A percentile compares a stretch with the other conserved stretches of the same genome.
phyloP scores from a whole-genome alignment of 2,888 invertebrate species.

The Drepana falcataria region DNA sequence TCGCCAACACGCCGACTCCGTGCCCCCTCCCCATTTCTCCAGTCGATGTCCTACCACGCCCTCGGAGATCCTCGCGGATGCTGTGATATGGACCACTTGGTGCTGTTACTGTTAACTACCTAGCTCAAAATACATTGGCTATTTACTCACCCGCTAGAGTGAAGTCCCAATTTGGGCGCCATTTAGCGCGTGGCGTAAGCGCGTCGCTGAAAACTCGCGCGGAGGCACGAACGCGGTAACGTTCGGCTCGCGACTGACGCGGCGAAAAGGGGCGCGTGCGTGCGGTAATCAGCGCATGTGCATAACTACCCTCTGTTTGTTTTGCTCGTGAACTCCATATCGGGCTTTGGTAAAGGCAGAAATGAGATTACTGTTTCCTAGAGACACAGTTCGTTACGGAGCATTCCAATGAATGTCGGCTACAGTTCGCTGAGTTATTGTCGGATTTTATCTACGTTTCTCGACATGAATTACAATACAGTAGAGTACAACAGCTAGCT shows the following conservation, averaged over 20 bases:
- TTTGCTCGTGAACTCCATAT: slow-evolving; percentile 55
- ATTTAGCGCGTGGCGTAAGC: slow-evolving; percentile 64
- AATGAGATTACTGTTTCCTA: slow-evolving; percentile 63
- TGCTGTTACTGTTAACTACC: slow-evolving; percentile 7
- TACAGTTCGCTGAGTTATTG: slow-evolving; percentile 42
- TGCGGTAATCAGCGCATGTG: slow-evolving; percentile 55
- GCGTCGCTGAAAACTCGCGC: slow-evolving; percentile 32
- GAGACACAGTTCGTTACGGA: slow-evolving; percentile 51
- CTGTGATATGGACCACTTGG: slow-evolving; percentile 48
- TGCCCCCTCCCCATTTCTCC: slow-evolving; percentile 42
- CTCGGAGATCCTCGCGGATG: slow-evolving; percentile 47
- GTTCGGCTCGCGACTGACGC: slow-evolving; percentile 65
- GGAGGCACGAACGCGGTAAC: slow-evolving; percentile 46
- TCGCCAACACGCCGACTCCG: slow-evolving; percentile 58
- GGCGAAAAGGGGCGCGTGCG: slow-evolving; percentile 49
- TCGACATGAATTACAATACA: slow-evolving; percentile 42
- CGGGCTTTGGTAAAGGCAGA: slow-evolving; percentile 45
- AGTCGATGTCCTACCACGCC: slow-evolving; percentile 63
- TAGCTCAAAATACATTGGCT: slow-evolving; percentile 22
- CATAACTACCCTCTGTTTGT: slow-evolving; percentile 56
- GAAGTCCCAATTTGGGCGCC: slow-evolving; percentile 68
- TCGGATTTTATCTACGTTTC: slow-evolving; percentile 43
- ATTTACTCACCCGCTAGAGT: slow-evolving; percentile 65
- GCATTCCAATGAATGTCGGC: slow-evolving; percentile 53
- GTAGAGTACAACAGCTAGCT: slow-evolving; percentile 19